Evolutionary conservation across 2,113 vertebrate species (phyloP).

Genomic region (Ammodytes marinus): DNA sequence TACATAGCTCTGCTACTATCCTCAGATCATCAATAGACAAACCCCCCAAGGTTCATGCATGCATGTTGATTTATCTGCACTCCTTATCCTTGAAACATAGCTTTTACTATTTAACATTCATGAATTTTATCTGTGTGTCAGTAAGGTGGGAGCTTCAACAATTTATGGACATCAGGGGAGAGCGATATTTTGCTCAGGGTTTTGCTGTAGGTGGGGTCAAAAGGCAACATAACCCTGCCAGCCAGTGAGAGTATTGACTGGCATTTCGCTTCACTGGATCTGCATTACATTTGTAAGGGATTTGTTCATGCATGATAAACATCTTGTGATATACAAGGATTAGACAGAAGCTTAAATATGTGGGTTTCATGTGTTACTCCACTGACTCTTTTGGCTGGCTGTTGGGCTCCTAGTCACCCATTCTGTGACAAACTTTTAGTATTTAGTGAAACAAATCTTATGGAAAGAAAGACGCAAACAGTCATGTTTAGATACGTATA

Average conservation of each 20-base stretch:
- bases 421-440: too few species aligned
- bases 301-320: background rate
- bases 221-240: background rate
- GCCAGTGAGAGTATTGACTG: background rate
- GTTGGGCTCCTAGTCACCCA: too few species aligned
- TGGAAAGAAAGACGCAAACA: too few species aligned
- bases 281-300: background rate
- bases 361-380: background rate
- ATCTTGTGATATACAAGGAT: background rate
- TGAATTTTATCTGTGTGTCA: slow-evolving; percentile 22
- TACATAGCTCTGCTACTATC: background rate
- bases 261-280: background rate
- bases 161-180: background rate
- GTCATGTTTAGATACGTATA: too few species aligned
- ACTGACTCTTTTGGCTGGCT: too few species aligned
- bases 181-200: background rate
- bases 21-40: slow-evolving; percentile 44
- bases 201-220: background rate
- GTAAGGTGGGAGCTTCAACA: background rate
- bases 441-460: too few species aligned
- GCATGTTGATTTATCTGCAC: slow-evolving; percentile 9
- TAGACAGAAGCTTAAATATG: background rate
- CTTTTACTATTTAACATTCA: background rate
- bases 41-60: background rate
- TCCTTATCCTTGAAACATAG: background rate